phyloP scores from a whole-genome alignment of 2,888 invertebrate genomes.

The Amitus sp. region DNA sequence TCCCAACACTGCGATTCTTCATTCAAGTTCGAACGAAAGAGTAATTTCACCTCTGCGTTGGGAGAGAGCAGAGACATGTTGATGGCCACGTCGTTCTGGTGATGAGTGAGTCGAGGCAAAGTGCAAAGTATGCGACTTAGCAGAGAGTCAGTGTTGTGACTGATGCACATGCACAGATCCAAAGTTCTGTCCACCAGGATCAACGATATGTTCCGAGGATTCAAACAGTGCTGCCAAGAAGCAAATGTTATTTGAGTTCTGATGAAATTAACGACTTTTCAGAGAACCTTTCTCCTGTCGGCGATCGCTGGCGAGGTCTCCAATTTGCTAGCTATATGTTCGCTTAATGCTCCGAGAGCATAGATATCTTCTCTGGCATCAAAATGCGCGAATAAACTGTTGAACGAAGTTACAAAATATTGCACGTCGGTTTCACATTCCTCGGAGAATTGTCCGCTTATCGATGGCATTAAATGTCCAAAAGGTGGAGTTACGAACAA shows the following conservation, averaged over 20 bases:
- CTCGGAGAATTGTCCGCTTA: slow-evolving; percentile 58
- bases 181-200: slow-evolving; percentile 74
- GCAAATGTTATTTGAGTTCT: too few relatives aligned
- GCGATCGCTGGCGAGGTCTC: slow-evolving; percentile 47
- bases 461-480: slow-evolving; percentile 69
- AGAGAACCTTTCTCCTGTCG: slow-evolving; percentile 69
- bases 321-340: slow-evolving; percentile 65
- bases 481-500: slow-evolving; percentile 75
- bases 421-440: slow-evolving; percentile 47
- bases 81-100: slow-evolving; percentile 73
- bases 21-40: too few relatives aligned
- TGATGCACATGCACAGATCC: slow-evolving; percentile 73
- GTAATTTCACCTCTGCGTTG: slow-evolving; percentile 45
- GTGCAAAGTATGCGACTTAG: slow-evolving; percentile 72
- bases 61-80: slow-evolving; percentile 72
- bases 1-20: too few relatives aligned
- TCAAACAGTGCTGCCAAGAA: slow-evolving; percentile 58
- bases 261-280: slow-evolving; percentile 3
- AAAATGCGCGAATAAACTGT: slow-evolving; percentile 67
- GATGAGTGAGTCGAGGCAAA: slow-evolving; percentile 73
- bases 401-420: slow-evolving; percentile 54
- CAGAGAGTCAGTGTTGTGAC: slow-evolving; percentile 72
- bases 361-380: slow-evolving; percentile 74
- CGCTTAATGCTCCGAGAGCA: slow-evolving; percentile 73
- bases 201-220: slow-evolving; percentile 65